Evolutionary conservation across 2,113 vertebrate species (phyloP).

Genomic region (rat (Rattus norvegicus)): GRCr8 NC_086021.1:185637501-185638000

Average conservation of each 20-base stretch:
- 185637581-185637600: background rate
- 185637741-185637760: background rate
- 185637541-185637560: background rate
- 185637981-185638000: background rate
- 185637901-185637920: background rate
- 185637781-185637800: background rate
- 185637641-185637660: fast-evolving
- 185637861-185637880: background rate
- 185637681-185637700: background rate
- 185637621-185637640: fast-evolving
- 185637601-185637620: background rate
- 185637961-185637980: background rate
- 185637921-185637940: background rate
- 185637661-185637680: background rate
- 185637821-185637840: no score
- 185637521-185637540: background rate
- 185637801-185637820: background rate
- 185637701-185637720: background rate
- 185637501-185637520: background rate
- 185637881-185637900: background rate
- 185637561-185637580: no score
- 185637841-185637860: background rate
- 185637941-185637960: background rate
- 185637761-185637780: background rate
- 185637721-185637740: background rate